A percentile compares a stretch with the other conserved stretches of the same genome.
Conservation (phyloP, 2,888 invertebrate species). For the Neria commutata region DNA sequence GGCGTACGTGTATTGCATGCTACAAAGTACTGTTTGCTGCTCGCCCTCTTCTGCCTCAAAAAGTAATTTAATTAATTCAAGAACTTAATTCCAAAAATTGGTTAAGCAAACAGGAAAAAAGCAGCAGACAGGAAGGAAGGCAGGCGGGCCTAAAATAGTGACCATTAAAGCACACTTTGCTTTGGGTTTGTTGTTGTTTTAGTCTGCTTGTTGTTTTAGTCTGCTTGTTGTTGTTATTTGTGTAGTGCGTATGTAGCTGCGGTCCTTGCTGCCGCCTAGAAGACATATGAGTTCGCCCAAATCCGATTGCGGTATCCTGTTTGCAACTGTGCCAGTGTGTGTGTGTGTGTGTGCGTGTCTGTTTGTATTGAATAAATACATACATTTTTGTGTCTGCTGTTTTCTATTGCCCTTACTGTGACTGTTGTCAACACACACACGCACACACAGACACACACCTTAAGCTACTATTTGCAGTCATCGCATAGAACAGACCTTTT, state of each 20-base stretch:
- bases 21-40: no score
- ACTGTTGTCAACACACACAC: no score
- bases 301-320: no score
- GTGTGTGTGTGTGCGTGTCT: neutral
- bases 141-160: no score
- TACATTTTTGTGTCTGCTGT: no score
- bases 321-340: no score
- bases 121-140: neutral
- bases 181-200: neutral
- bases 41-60: no score
- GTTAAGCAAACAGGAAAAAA: no score
- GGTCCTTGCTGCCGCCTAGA: neutral
- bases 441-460: neutral
- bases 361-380: constrained; percentile 1
- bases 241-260: neutral
- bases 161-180: neutral
- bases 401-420: no score
- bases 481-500: no score
- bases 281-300: neutral
- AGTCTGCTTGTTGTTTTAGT: neutral
- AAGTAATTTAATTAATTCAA: constrained; percentile 1
- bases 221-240: neutral
- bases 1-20: no score
- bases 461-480: no score
- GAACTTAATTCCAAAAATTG: neutral